Evolutionary conservation across 2,113 vertebrate genomes (phyloP).

Genomic region (Leptobrachium ailaonicum): DNA sequence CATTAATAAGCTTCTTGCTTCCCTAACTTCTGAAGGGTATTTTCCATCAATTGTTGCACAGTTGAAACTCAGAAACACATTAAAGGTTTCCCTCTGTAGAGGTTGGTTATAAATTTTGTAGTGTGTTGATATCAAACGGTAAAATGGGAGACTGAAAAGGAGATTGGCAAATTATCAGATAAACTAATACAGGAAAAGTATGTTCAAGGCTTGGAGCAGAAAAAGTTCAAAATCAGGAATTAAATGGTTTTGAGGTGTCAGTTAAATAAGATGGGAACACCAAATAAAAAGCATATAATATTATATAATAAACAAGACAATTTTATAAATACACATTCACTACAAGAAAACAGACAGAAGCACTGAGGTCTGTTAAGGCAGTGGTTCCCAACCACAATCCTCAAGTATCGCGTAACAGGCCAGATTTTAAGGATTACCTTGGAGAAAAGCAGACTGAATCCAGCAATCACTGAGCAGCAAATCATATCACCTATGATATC

Average conservation of each 20-base stretch:
- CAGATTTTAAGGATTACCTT: too few species aligned
- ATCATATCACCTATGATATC: too few species aligned
- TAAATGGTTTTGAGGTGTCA: background rate
- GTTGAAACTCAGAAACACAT: conserved; percentile 29
- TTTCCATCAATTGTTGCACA: conserved; percentile 43
- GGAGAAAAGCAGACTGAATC: too few species aligned
- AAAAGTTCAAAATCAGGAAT: background rate
- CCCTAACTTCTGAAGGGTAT: conserved; percentile 31
- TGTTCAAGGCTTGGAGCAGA: background rate
- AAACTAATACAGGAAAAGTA: conserved; percentile 13
- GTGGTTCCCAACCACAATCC: too few species aligned
- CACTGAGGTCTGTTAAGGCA: too few species aligned
- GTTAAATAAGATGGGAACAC: too few species aligned
- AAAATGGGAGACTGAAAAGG: conserved; percentile 4
- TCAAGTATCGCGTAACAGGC: too few species aligned
- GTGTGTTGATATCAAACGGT: conserved; percentile 25
- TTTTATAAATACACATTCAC: too few species aligned
- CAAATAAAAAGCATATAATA: too few species aligned
- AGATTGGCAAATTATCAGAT: conserved; percentile 24
- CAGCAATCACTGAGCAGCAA: too few species aligned
- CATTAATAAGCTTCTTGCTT: conserved; percentile 43
- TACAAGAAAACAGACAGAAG: too few species aligned
- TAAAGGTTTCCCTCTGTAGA: conserved; percentile 21
- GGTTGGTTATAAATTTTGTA: conserved; percentile 38
- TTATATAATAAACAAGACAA: too few species aligned